Evolutionary conservation across 2,113 vertebrate species (phyloP), one percentile per base, ranked within the genome.

Genomic region (Spheniscus mendiculus): DNA sequence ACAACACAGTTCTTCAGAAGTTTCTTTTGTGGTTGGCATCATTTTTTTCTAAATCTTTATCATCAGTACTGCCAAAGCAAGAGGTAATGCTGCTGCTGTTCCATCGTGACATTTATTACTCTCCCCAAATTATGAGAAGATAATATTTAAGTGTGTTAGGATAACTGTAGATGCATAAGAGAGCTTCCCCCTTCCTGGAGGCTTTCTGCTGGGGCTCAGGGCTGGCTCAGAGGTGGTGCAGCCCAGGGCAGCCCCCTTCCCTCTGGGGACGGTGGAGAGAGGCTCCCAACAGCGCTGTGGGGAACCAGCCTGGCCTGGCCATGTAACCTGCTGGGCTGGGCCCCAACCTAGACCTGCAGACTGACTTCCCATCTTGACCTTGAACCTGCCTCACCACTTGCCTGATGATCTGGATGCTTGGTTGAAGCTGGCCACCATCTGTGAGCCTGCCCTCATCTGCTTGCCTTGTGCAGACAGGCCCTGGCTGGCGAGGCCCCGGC

Each of bases 271-370:
- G 5, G 8, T 0, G 7, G 30, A 27, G 56, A 17, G 36, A 14
- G 17, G 12, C 32, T 77, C 38, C 21, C 5, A 5, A 2, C 22
- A 22, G 52, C 0, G 1, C 21, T 15, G n/a, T 34, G 5, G 9
- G 22, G n/a, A 74, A 3, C 8, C 55, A 58, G 50, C 34, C 49
- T 17, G 45, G 20, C 53, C 40, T 70, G 78, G 3, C 34, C 5
- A 0, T 0, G 1, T 2, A 20, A 45, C 47, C 42, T 67, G 16
- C 36, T 61, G 62, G 34, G 44, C 66, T 63, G 40, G 7, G 8
- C 16, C 34, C 63, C 6, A 2, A 15, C 30, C 25, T 23, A 4
- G 32, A 55, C 12, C 58, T 21, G 22, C 25, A 25, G 36, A 12
- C 22, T 83, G 56, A 7, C n/a, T 77, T 81, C 66, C 38, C 67